phyloP scores from a whole-genome alignment of 2,888 invertebrate genomes.

The Tipula confusa region DNA sequence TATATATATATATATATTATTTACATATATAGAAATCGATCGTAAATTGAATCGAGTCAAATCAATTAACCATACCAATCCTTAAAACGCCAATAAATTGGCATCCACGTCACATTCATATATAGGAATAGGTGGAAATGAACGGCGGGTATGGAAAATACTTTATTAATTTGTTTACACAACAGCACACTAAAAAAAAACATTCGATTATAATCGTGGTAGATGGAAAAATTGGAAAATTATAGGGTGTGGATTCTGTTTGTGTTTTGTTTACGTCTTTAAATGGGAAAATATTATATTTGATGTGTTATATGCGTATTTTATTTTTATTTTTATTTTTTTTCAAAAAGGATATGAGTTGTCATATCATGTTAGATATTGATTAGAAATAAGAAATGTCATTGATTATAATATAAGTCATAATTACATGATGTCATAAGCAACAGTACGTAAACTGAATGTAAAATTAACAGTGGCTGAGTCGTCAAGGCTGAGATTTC shows the following conservation, averaged over 20 bases:
- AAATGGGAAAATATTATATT: background rate
- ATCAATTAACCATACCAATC: background rate
- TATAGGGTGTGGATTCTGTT: background rate
- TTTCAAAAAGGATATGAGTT: background rate
- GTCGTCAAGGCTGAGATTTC: too few species aligned
- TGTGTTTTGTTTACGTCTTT: background rate
- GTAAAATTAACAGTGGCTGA: too few species aligned
- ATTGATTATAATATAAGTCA: too few species aligned
- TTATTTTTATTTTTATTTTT: background rate
- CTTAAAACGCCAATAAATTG: background rate
- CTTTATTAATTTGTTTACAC: conserved; percentile 1
- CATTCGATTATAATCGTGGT: conserved; percentile 13
- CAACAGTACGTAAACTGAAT: too few species aligned
- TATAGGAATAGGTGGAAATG: background rate
- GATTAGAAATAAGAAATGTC: background rate
- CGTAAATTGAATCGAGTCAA: background rate
- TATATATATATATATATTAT: too few species aligned
- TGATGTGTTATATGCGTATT: background rate
- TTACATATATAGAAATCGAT: too few species aligned
- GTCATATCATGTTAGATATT: background rate
- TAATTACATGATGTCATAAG: too few species aligned
- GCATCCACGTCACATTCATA: background rate
- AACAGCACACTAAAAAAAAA: background rate
- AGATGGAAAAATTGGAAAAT: background rate
- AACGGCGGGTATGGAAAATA: background rate